Base-by-base conservation (phyloP, 2,888 invertebrate species). In the Selenia dentaria region DNA sequence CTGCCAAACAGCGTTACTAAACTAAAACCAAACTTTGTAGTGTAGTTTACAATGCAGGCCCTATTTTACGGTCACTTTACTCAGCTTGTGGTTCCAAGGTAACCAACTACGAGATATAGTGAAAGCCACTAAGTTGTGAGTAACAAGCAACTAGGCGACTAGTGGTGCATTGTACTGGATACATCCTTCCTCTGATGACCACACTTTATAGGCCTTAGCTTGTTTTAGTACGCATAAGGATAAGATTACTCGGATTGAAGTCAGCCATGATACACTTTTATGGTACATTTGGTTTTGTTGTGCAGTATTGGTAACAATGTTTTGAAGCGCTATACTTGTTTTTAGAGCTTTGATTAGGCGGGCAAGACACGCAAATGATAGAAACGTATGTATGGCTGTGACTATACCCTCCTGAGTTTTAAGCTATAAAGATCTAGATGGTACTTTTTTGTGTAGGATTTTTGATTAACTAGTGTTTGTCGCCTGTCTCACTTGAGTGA, bases 91-190 rank as follows among this genome's bases (percentile, higher is more conserved):
- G 22, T 22, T 8, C 5, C 20, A 32, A 37, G 32, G 13, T 10
- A 20, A 35, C 35, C 12, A 16, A 14, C 22, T 22, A 14, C 35
- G 25, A 36, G 18, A 33, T 31, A 1, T n/a, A 33, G 43, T 16
- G 4, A n/a, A 28, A 28, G 11, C 43, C 31, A 25, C 31, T 31
- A 22, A 22, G 22, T 22, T 6, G 18, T 18, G 18, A 39, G 40
- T 16, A 16, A 32, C 33, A 11, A 13, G 13, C 33, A 8, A 33
- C 33, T 22, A 33, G 29, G 8, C 22, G 22, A 22, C 22, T 22
- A 22, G 8, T 22, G 22, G 22, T 22, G 22, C 28, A 32, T 16
- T 13, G 6, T 20, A 13, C 12, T 12, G 26, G 9, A 20, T 24
- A 22, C 10, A 31, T 31, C 11, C 31, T 14, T 25, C 13, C 18